Conservation (phyloP, 2,797 vertebrate species). For the Thunnus albacares region DNA sequence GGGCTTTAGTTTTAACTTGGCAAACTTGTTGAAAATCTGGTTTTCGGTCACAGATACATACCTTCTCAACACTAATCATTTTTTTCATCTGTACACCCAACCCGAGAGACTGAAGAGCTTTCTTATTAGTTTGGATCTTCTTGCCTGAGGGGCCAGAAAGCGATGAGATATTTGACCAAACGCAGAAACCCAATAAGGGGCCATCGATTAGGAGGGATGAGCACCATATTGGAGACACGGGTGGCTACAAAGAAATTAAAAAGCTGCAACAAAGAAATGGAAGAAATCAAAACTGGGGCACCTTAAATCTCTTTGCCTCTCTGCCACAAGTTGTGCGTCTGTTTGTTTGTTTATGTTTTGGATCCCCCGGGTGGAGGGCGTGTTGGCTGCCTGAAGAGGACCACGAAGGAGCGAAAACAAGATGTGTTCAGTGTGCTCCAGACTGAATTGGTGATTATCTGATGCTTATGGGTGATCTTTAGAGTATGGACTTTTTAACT, state of each 20-base stretch:
- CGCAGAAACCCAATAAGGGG: slow-evolving; percentile 86
- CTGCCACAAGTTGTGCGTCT: slow-evolving; percentile 42
- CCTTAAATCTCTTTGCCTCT: slow-evolving; percentile 62
- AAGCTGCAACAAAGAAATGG: slow-evolving; percentile 74
- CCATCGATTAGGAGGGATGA: slow-evolving; percentile 86
- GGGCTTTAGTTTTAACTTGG: slow-evolving; percentile 59
- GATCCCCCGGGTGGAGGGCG: slow-evolving; percentile 4
- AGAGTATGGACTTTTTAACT: not conserved
- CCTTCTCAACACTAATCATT: slow-evolving; percentile 75
- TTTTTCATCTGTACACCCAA: slow-evolving; percentile 77
- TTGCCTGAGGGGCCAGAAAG: slow-evolving; percentile 80
- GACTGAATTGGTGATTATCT: slow-evolving; percentile 15
- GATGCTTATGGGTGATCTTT: not conserved
- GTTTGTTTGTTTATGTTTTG: slow-evolving; percentile 56
- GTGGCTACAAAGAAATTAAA: slow-evolving; percentile 86
- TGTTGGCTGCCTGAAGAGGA: slow-evolving; percentile 25
- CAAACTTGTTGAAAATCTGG: slow-evolving; percentile 70
- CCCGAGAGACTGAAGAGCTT: slow-evolving; percentile 81
- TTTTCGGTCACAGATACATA: slow-evolving; percentile 74
- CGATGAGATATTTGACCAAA: slow-evolving; percentile 86
- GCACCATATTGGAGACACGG: slow-evolving; percentile 84
- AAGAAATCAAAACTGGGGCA: slow-evolving; percentile 67
- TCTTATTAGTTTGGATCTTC: slow-evolving; percentile 87
- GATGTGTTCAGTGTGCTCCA: not conserved
- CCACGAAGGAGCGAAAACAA: slow-evolving; percentile 22